Percentiles rank a stretch among this genome's conserved stretches.
These are phyloP conservation scores for Choreutis nemorana DNA, from an alignment of 2,888 invertebrate genomes.

Conservation along the genomic window DNA sequence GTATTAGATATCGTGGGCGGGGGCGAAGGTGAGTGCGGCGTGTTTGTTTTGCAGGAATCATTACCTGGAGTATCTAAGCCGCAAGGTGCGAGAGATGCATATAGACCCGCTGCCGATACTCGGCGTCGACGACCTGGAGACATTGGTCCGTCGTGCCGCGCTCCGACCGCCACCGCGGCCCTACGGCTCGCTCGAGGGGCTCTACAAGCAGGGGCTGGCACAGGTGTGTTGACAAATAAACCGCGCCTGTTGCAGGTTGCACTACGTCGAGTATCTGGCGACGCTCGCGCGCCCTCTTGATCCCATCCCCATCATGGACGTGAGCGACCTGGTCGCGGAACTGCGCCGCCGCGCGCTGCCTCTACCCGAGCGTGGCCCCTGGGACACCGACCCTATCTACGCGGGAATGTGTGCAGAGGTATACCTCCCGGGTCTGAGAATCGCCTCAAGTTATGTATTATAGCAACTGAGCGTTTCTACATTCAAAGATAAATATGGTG, in stretches of 20 bases:
- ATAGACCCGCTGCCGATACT: constrained; percentile 83
- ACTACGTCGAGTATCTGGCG: constrained; percentile 96
- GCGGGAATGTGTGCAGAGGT: constrained; percentile 87
- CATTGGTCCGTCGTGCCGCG: constrained; percentile 77
- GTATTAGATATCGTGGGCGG: too few species aligned
- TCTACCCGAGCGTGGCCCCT: constrained; percentile 81
- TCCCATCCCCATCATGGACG: constrained; percentile 87
- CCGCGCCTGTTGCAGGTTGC: constrained; percentile 72
- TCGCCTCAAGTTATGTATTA: too few species aligned
- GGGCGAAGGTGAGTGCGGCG: constrained; percentile 34
- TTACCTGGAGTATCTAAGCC: constrained; percentile 89
- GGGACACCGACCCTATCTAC: constrained; percentile 86
- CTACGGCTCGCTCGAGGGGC: constrained; percentile 74
- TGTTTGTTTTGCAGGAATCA: constrained; percentile 74
- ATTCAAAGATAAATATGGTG: too few species aligned
- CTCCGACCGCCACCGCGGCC: constrained; percentile 78
- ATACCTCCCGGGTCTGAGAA: too few species aligned
- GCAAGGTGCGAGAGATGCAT: constrained; percentile 72
- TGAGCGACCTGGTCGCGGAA: constrained; percentile 87
- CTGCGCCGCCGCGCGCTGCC: constrained; percentile 84
- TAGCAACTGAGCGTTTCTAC: too few species aligned
- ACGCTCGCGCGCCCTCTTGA: constrained; percentile 87
- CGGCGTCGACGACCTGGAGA: constrained; percentile 83
- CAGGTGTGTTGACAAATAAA: constrained; percentile 62
- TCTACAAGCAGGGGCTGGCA: constrained; percentile 69